These are phyloP conservation scores for Catalaphyllia jardinei DNA, from an alignment of 64 coral and sea anemone species.

Conservation along the genomic window DNA sequence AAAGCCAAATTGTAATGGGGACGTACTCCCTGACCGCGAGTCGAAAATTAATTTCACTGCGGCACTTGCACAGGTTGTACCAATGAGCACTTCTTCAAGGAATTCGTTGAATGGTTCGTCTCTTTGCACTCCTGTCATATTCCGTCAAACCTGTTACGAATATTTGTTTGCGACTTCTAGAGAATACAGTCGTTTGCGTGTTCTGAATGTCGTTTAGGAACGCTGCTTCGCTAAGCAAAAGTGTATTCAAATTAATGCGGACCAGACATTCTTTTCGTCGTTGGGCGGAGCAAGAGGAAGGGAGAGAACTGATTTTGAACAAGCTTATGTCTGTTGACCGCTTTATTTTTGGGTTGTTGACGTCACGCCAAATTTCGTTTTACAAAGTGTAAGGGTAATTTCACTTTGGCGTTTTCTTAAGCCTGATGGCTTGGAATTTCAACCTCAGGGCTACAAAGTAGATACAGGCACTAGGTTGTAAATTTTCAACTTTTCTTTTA, in stretches of 20 bases:
- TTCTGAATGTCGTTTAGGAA: background rate
- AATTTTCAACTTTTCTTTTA: too few relatives aligned
- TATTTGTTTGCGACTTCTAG: background rate
- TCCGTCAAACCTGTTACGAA: background rate
- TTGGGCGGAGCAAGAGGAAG: background rate
- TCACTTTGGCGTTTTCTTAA: background rate
- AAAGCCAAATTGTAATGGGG: background rate
- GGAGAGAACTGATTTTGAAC: conserved; percentile 6
- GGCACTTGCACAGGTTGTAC: background rate
- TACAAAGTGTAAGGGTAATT: background rate
- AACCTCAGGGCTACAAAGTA: background rate
- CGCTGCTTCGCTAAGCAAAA: background rate
- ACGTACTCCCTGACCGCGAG: background rate
- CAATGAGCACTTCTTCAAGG: background rate
- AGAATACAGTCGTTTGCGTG: background rate
- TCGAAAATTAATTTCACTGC: background rate
- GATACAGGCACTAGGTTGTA: too few relatives aligned
- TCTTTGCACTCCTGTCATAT: background rate
- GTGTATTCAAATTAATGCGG: background rate
- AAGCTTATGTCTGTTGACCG: background rate
- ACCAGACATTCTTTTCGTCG: background rate
- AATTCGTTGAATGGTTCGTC: background rate
- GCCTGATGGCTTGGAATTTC: background rate
- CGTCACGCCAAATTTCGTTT: background rate
- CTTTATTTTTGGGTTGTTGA: background rate